Evolutionary conservation across 2,888 invertebrate species (phyloP).

Genomic region (Pardosa pseudoannulata): DNA sequence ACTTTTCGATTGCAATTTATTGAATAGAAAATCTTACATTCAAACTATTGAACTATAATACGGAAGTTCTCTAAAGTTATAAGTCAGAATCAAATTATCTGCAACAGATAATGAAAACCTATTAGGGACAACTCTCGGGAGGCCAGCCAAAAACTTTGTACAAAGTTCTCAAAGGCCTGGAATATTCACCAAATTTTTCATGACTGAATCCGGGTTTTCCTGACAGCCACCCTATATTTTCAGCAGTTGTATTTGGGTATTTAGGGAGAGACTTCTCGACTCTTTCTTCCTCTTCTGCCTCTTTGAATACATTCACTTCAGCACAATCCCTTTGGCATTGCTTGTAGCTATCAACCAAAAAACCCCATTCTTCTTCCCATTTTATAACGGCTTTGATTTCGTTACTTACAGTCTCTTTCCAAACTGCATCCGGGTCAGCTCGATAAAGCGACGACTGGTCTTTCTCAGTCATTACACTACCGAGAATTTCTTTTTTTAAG

Average conservation of each 20-base stretch:
- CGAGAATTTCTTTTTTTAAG: too few relatives aligned
- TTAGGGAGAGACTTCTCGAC: slow-evolving; percentile 8
- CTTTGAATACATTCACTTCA: slow-evolving; percentile 22
- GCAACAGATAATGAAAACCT: too few relatives aligned
- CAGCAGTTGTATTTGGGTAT: slow-evolving; percentile 35
- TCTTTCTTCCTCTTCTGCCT: not conserved
- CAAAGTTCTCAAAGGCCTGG: slow-evolving; percentile 30
- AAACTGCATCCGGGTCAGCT: slow-evolving; percentile 21
- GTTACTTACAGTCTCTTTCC: slow-evolving; percentile 33
- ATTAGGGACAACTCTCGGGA: slow-evolving; percentile 49
- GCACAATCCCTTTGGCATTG: slow-evolving; percentile 20
- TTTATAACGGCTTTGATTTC: slow-evolving; percentile 19
- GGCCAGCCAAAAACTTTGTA: slow-evolving; percentile 56
- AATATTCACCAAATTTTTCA: slow-evolving; percentile 46
- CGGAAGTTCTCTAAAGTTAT: too few relatives aligned
- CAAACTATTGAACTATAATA: too few relatives aligned
- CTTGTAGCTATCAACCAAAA: slow-evolving; percentile 28
- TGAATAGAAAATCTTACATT: too few relatives aligned
- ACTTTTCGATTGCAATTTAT: too few relatives aligned
- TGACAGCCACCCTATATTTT: slow-evolving; percentile 47
- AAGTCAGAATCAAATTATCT: too few relatives aligned
- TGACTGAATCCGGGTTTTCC: slow-evolving; percentile 21
- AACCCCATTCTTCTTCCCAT: slow-evolving; percentile 63
- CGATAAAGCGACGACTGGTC: not conserved
- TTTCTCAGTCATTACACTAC: not conserved